Base-by-base conservation (phyloP, 2,113 vertebrate genomes). In the Corythoichthys haematopterus region DNA sequence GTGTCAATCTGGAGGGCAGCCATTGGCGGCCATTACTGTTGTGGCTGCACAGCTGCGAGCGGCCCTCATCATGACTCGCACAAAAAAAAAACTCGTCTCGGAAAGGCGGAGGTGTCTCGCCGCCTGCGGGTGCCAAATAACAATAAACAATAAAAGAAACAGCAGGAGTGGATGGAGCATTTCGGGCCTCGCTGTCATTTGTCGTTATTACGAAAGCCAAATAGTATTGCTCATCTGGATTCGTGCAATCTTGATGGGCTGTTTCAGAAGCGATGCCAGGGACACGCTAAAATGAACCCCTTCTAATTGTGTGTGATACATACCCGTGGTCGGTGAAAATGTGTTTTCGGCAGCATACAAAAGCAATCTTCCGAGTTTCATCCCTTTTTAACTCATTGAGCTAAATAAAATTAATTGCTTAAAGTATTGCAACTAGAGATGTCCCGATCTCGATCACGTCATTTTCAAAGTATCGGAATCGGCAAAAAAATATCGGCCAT, bases 1-100 rank as follows among this genome's bases (percentile, higher is more conserved):
- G 81, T 84, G 88, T 90, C 87, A 84, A 69, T 82, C 68, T 84
- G 81, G 80, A 90, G 84, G 88, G 75, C 80, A 71, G 83, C 81
- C 76, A 68, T 59, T 76, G 85, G 79, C 46, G 81, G 83, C 80
- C 79, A 61, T 78, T 80, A 66, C 14, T 68, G 81, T 82, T 69
- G 78, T 78, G 80, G 76, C 52, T 51, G 73, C 61, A 56, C 74
- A 68, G 70, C 80, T 67, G 76, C 67, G 78, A 80, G 74, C 37
- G 7, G 55, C 71, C 85, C 77, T 76, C 74, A 71, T 83, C 78
- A 76, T 79, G 69, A 75, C 66, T 53, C 57, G 51, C 37, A 36
- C 58, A 74, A 74, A 15, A 13, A 12, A 46, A 75, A 70, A 69
- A 50, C 70, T 70, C 64, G 66, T 73, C 78, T 71, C 71, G 74